These are phyloP conservation scores for Theocolax elegans DNA, from an alignment of 1,140 invertebrate species.

Conservation along the genomic window DNA sequence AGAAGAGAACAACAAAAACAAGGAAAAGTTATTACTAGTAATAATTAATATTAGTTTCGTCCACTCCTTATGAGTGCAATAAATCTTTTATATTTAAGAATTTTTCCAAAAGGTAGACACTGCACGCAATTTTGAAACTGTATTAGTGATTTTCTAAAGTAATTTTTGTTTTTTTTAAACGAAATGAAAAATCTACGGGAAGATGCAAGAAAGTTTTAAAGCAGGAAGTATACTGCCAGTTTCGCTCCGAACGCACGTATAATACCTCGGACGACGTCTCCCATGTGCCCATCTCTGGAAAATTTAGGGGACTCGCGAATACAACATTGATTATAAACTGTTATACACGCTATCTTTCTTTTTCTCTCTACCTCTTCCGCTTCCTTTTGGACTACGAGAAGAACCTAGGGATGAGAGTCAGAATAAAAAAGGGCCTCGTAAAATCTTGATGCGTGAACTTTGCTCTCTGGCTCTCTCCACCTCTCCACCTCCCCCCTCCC, in stretches of 20 bases:
- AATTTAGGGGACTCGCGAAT: slow-evolving; percentile 42
- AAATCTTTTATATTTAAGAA: too few species aligned
- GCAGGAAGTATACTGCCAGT: not conserved
- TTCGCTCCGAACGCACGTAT: not conserved
- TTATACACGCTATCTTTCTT: not conserved
- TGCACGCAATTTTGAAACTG: too few species aligned
- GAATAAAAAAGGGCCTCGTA: slow-evolving; percentile 24
- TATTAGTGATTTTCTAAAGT: too few species aligned
- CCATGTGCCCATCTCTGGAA: slow-evolving; percentile 10
- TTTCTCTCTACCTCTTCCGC: not conserved
- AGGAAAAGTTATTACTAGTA: too few species aligned
- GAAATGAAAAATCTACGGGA: too few species aligned
- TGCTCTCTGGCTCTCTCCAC: not conserved
- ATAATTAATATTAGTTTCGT: too few species aligned
- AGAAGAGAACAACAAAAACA: too few species aligned
- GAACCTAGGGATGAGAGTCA: not conserved
- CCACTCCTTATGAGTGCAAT: too few species aligned
- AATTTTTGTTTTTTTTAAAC: too few species aligned
- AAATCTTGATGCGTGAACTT: slow-evolving; percentile 31
- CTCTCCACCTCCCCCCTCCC: not conserved
- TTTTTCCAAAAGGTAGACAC: too few species aligned
- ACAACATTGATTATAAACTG: slow-evolving; percentile 44
- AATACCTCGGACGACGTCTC: not conserved
- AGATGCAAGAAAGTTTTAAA: not conserved
- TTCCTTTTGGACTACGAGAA: not conserved